Evolutionary conservation across 2,797 vertebrate species (phyloP), one percentile per base, ranked within the genome.

Genomic region (Chelonia mydas): DNA sequence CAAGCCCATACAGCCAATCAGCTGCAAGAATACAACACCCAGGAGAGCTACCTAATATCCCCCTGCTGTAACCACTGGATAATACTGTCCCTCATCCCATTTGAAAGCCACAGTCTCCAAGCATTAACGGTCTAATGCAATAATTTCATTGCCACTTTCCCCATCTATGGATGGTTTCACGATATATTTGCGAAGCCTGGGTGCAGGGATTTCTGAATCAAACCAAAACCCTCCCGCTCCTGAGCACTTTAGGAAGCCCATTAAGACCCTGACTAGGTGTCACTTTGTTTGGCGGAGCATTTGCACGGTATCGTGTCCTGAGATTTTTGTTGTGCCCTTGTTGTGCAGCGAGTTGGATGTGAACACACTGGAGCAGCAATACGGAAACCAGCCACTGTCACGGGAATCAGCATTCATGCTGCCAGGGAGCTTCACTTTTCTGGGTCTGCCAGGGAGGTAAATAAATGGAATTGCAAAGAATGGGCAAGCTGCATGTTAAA

Each of bases 231-330:
- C 25, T 31, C 53, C 17, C 7, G 3, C n/a, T 31, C 59, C 2
- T 7, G 28, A 27, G 51, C 49, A 0, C 74, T 80, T 2, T 3
- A 31, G 80, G 0, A 0, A 16, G 10, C 9, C 49, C 17, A 51
- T n/a, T 51, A 25, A 53, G 55, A 51, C 51, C 54, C n/a, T 0
- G 0, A 45, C 49, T 16, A 6, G 41, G 81, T 5, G 4, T 6
- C 41, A 12, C 49, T n/a, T 21, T 49, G 31, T 21, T 11, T 10
- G 17, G 78, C 49, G 11, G 78, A 17, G 10, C 49, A n/a, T n/a
- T 80, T 23, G 31, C 31, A 15, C 17, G 4, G 16, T 21, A 10
- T 21, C 17, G 6, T 31, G 31, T 6, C 5, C 6, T 51, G 19
- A 79, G 19, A 7, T 21, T 7, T n/a, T 12, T 37, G 65, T 11